These are phyloP conservation scores for Drosophila rufa DNA, from an alignment of 1,140 invertebrate species.

Conservation along the genomic window DNA sequence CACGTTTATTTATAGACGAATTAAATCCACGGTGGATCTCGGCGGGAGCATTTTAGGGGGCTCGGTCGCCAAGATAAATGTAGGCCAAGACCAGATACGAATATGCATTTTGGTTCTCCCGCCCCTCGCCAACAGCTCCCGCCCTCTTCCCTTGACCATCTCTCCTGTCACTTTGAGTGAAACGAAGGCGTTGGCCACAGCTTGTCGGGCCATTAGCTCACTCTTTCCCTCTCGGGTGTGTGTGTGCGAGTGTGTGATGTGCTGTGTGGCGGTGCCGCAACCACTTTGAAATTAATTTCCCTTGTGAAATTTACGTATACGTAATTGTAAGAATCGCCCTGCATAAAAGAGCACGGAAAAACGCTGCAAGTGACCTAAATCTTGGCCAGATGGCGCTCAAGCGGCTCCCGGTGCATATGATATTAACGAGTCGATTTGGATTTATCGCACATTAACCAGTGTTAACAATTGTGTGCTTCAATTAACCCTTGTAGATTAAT, in stretches of 20 bases:
- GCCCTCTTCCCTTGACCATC: conserved; percentile 19
- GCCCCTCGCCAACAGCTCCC: neutral
- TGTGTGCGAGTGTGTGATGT: neutral
- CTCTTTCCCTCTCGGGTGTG: conserved; percentile 5
- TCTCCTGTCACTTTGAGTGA: conserved; percentile 52
- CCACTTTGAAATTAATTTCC: conserved; percentile 65
- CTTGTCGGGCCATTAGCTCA: conserved; percentile 54
- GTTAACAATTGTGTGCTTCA: conserved; percentile 26
- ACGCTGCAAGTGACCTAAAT: conserved; percentile 39
- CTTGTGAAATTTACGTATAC: conserved; percentile 55
- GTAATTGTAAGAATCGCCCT: conserved; percentile 23
- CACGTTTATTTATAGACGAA: neutral
- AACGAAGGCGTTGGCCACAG: conserved; percentile 60
- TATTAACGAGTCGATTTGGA: conserved; percentile 22
- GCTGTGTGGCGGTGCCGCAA: conserved; percentile 17
- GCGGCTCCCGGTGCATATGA: conserved; percentile 1
- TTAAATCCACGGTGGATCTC: conserved; percentile 17
- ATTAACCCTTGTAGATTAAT: conserved; percentile 42
- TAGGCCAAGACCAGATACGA: conserved; percentile 60
- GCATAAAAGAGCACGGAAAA: conserved; percentile 7
- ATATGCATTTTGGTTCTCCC: conserved; percentile 45
- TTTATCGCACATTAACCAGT: conserved; percentile 28
- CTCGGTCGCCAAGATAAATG: conserved; percentile 50
- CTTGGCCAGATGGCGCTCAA: conserved; percentile 14
- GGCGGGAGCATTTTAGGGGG: conserved; percentile 17